Evolutionary conservation across 1,140 invertebrate genomes (phyloP).

Genomic region (Anagrus nilaparvatae): DNA sequence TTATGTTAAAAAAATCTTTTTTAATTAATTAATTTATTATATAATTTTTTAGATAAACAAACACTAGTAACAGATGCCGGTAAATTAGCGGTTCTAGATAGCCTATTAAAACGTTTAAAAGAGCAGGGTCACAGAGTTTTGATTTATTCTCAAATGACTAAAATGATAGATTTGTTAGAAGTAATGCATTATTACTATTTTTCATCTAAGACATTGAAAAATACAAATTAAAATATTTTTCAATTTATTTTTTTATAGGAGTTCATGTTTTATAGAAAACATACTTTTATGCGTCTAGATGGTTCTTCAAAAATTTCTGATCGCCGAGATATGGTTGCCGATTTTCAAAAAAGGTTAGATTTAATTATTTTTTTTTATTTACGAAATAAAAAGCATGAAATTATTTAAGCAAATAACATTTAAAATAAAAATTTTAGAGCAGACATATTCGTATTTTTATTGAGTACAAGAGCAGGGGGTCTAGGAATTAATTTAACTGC

Average conservation of each 20-base stretch:
- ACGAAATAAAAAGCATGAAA: too few species aligned
- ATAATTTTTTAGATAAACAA: conserved; percentile 64
- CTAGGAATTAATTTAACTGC: conserved; percentile 97
- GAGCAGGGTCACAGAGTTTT: conserved; percentile 83
- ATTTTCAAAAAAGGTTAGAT: conserved; percentile 67
- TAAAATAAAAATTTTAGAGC: conserved; percentile 56
- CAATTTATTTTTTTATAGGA: conserved; percentile 50
- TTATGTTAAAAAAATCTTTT: conserved; percentile 2
- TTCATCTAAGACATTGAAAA: background rate
- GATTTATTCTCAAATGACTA: conserved; percentile 96
- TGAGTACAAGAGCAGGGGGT: conserved; percentile 93
- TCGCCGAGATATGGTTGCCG: conserved; percentile 83
- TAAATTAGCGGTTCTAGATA: conserved; percentile 83
- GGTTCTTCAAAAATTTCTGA: conserved; percentile 89
- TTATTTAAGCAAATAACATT: too few species aligned
- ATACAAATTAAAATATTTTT: conserved; percentile 5
- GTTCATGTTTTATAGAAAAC: conserved; percentile 87
- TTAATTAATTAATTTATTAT: conserved; percentile 1
- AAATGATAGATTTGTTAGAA: conserved; percentile 93
- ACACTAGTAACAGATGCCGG: conserved; percentile 85
- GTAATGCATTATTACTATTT: conserved; percentile 48
- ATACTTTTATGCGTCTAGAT: conserved; percentile 85
- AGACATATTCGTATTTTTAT: conserved; percentile 91
- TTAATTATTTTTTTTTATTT: conserved; percentile 2
- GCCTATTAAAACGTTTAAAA: conserved; percentile 70